A percentile compares a stretch with the other conserved stretches of the same genome.
Evolutionary conservation across 2,113 vertebrate species (phyloP).

Genomic region (Chrysemys picta): DNA sequence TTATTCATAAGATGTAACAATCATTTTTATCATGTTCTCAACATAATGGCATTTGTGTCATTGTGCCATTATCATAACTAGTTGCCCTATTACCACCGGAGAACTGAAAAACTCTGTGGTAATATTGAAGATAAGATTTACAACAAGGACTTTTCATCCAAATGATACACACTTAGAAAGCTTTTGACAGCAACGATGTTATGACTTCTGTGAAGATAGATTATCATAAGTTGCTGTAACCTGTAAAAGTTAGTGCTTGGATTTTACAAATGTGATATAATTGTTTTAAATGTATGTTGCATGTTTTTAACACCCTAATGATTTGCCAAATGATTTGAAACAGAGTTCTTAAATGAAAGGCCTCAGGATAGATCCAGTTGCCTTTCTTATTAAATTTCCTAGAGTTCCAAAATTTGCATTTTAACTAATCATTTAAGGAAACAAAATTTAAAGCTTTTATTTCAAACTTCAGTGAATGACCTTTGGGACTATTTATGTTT

Average conservation of each 20-base stretch:
- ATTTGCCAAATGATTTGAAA: not conserved
- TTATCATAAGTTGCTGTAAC: not conserved
- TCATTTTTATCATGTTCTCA: not conserved
- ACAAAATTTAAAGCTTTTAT: not conserved
- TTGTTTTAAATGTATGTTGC: not conserved
- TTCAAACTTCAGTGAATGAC: not conserved
- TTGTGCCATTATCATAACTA: not conserved
- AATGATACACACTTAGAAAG: not conserved
- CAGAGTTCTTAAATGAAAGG: not conserved
- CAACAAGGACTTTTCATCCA: not conserved
- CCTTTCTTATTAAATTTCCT: not conserved
- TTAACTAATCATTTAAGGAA: not conserved
- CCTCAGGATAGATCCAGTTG: not conserved
- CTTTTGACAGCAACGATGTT: conserved; percentile 4
- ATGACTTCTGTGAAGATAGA: not conserved
- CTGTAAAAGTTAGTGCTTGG: not conserved
- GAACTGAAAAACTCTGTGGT: not conserved
- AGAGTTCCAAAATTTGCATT: not conserved
- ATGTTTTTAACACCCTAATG: not conserved
- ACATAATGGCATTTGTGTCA: not conserved
- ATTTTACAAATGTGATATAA: not conserved
- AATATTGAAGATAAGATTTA: not conserved
- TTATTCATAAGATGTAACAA: not conserved
- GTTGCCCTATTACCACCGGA: not conserved
- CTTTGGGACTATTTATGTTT: not conserved